phyloP scores from a whole-genome alignment of 2,888 invertebrate species.

The Agrilus cyanescens region DNA sequence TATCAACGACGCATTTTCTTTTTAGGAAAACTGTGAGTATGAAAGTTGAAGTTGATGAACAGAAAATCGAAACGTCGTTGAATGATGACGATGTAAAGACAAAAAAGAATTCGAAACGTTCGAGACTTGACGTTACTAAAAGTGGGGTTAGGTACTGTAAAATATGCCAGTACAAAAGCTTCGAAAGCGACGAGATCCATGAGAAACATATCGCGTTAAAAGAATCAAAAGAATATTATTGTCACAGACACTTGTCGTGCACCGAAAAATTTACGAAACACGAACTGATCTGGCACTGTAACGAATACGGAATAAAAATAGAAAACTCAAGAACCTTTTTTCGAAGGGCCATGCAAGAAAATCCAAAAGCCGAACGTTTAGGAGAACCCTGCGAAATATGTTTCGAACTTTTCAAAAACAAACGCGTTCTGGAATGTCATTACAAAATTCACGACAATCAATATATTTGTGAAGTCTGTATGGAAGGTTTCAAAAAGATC shows the following conservation, averaged over 20 bases:
- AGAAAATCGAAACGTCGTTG: too few relatives aligned
- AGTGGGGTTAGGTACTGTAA: too few relatives aligned
- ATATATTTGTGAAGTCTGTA: constrained; percentile 31
- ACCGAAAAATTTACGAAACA: constrained; percentile 7
- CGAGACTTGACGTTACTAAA: too few relatives aligned
- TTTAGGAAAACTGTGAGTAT: too few relatives aligned
- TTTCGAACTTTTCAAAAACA: constrained; percentile 27
- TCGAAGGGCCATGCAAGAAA: constrained; percentile 6
- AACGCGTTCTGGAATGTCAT: constrained; percentile 28
- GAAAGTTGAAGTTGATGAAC: too few relatives aligned
- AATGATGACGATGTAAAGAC: too few relatives aligned
- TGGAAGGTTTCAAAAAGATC: constrained; percentile 29
- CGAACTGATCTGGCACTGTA: constrained; percentile 9
- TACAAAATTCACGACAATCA: constrained; percentile 31
- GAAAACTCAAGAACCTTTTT: constrained; percentile 8
- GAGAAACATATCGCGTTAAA: too few relatives aligned
- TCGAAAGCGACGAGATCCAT: too few relatives aligned
- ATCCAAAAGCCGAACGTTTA: constrained; percentile 5
- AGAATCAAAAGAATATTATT: constrained; percentile 3
- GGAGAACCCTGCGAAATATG: constrained; percentile 30
- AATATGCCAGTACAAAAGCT: too few relatives aligned
- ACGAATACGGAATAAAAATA: constrained; percentile 4
- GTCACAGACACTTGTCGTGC: constrained; percentile 6
- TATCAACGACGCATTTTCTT: too few relatives aligned
- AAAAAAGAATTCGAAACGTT: too few relatives aligned